Conservation (phyloP, 2,888 invertebrate species). For the Hypsopygia costalis region DNA sequence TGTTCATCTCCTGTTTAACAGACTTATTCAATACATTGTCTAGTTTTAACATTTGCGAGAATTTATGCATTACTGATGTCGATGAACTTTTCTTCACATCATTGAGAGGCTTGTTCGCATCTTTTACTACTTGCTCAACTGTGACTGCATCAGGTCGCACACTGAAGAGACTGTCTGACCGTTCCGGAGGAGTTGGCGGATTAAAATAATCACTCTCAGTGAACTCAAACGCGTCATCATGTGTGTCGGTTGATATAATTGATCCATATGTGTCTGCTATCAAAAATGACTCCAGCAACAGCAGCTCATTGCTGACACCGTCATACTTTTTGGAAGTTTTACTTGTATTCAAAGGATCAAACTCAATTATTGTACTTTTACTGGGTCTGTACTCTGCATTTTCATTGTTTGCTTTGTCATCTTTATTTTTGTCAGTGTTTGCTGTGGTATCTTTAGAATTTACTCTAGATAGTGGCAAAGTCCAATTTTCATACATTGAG, state of each 20-base stretch:
- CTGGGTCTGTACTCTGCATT: slow-evolving; percentile 43
- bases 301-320: slow-evolving; percentile 81
- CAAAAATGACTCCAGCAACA: slow-evolving; percentile 83
- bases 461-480: slow-evolving; percentile 35
- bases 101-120: slow-evolving; percentile 9
- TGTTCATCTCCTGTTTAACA: slow-evolving; percentile 35
- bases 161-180: slow-evolving; percentile 82
- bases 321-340: slow-evolving; percentile 42
- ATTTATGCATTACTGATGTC: slow-evolving; percentile 57
- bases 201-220: slow-evolving; percentile 66
- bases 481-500: slow-evolving; percentile 67
- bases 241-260: slow-evolving; percentile 66
- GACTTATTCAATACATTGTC: slow-evolving; percentile 65
- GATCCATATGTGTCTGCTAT: slow-evolving; percentile 85
- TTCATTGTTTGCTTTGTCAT: slow-evolving; percentile 8
- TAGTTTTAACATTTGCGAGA: slow-evolving; percentile 69
- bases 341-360: slow-evolving; percentile 81
- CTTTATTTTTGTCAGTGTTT: slow-evolving; percentile 10
- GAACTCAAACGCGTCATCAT: slow-evolving; percentile 54
- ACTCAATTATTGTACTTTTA: slow-evolving; percentile 85
- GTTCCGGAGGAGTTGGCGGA: slow-evolving; percentile 82
- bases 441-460: slow-evolving; percentile 6
- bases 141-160: slow-evolving; percentile 34
- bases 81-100: slow-evolving; percentile 37
- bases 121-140: slow-evolving; percentile 29